Evolutionary conservation across 2,888 invertebrate genomes (phyloP), one percentile per base, ranked within the genome.

Genomic region (Bugulina stolonifera): DNA sequence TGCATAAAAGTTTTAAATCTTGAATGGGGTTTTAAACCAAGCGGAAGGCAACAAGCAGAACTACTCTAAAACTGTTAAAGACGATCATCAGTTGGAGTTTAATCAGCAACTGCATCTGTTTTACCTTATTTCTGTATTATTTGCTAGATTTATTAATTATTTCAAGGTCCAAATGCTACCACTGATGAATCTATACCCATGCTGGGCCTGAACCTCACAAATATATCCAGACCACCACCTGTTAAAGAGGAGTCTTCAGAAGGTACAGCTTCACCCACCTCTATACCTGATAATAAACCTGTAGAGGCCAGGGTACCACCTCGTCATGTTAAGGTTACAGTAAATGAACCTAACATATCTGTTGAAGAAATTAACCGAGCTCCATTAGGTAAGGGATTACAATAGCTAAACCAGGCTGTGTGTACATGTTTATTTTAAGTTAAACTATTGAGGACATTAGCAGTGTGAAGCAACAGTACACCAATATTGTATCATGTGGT

Each of bases 321-420:
- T 64, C 64, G 64, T 32, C 64, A 64, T 64, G 64, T 64, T 18
- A 22, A 64, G 32, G 27, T 64, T 14, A 32, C 10, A 18, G 64
- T 64, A 3, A 27, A 64, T 14, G 32, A 64, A 25, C 22, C 64
- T 10, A 64, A 32, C 10, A 32, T 64, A 10, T 18, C 25, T 18
- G 64, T 64, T 14, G 32, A 64, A 10, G 64, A 64, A 34, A 27
- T 29, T 5, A 64, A 64, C 32, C 29, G 64, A 10, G 32, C 10
- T 10, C 14, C 27, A 18, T 14, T 64, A 29, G 64, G 64, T 64
- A 64, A 64, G 32, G 3, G 32, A n/a, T n/a, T n/a, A n/a, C n/a
- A n/a, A n/a, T n/a, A n/a, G n/a, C n/a, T n/a, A n/a, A n/a, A n/a
- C n/a, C n/a, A n/a, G n/a, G n/a, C n/a, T n/a, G n/a, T n/a, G n/a